Base-by-base conservation (phyloP, 1,140 invertebrate genomes). In the Diorhabda elongata region DNA sequence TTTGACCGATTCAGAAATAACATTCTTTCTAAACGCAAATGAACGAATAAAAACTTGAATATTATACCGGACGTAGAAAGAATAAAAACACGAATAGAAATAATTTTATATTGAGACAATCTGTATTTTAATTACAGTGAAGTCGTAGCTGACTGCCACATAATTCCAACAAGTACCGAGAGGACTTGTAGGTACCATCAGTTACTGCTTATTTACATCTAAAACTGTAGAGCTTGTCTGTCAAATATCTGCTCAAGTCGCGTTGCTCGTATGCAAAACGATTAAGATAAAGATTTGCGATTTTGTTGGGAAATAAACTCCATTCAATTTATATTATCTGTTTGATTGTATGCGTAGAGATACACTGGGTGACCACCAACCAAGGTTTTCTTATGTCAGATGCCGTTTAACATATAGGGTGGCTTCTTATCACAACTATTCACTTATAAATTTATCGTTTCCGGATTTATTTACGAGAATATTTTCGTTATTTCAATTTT, bases 271-370 rank as follows among this genome's bases (percentile, higher is more conserved):
- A 52, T 52, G 47, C 47, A 52, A 52, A 52, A 52, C 47, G 47
- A 52, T 52, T 52, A 52, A 52, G 47, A 52, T 52, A 52, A 52
- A 52, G 47, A 52, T 52, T 52, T 52, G 47, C 47, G 47, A 52
- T 52, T 52, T 52, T 52, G 47, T 52, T 52, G 47, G 47, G n/a
- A n/a, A 52, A 52, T 52, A 52, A 52, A 52, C 47, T 52, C 47
- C 47, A 52, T 52, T 52, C 47, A 52, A 52, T 52, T 52, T 52
- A 52, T 52, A 52, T 52, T 52, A 52, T 52, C 47, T 52, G 6
- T 4, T 6, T 52, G 47, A 52, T 52, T 52, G 47, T 52, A 52
- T 52, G 47, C 47, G 47, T 52, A 52, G 47, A 52, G 6, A n/a
- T 52, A 52, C 47, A 52, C 47, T n/a, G 47, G 47, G 47, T 52